Conservation (phyloP, 2,113 vertebrate genomes). For the Myotis brandtii region DNA sequence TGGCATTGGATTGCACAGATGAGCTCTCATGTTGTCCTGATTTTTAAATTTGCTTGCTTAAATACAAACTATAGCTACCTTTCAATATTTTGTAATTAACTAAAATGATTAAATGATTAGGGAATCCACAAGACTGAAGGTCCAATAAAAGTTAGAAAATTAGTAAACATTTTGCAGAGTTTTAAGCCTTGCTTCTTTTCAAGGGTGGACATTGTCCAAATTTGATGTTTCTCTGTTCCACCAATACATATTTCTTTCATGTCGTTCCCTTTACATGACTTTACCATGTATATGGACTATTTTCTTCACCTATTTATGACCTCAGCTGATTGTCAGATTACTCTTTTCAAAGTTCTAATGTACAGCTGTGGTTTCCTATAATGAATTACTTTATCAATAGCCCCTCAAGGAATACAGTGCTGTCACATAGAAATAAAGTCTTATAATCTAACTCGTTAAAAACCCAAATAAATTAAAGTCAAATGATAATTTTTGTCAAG, state of each 20-base stretch:
- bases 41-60: neutral
- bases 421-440: neutral
- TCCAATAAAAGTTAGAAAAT: neutral
- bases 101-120: slow-evolving; percentile 23
- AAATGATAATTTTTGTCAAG: neutral
- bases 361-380: neutral
- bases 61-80: neutral
- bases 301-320: neutral
- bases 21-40: neutral
- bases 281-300: neutral
- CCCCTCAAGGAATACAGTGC: neutral
- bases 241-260: neutral
- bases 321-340: slow-evolving; percentile 3
- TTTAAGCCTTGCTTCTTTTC: neutral
- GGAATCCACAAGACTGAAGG: neutral
- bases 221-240: neutral
- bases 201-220: neutral
- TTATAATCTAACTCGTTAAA: neutral
- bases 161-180: neutral
- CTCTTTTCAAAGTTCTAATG: neutral
- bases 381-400: neutral
- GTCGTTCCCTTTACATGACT: neutral
- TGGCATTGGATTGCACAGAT: neutral
- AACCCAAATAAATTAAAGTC: neutral
- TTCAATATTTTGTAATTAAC: neutral